A percentile compares a stretch with the other conserved stretches of the same genome.
Conservation (phyloP, 2,888 invertebrate genomes). For the Agonopterix arenella region DNA sequence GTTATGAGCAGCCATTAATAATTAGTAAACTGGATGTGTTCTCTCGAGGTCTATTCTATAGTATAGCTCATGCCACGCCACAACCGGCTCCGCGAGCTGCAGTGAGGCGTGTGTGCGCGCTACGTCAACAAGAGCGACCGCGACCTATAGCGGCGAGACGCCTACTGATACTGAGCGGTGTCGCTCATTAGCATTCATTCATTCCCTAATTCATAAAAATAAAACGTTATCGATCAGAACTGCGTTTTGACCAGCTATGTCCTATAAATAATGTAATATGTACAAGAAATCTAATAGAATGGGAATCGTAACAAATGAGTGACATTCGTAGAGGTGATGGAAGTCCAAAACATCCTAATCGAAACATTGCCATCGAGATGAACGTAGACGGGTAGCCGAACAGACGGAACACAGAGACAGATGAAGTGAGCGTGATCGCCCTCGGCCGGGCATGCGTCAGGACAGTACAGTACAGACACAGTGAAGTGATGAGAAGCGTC, state of each 20-base stretch:
- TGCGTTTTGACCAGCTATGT: conserved; percentile 44
- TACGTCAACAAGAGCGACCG: conserved; percentile 44
- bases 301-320: conserved; percentile 69
- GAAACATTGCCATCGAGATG: conserved; percentile 69
- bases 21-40: conserved; percentile 45
- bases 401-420: conserved; percentile 72
- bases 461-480: conserved; percentile 74
- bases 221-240: conserved; percentile 36
- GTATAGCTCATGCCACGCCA: conserved; percentile 43
- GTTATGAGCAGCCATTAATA: conserved; percentile 67
- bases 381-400: conserved; percentile 67
- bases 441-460: conserved; percentile 74
- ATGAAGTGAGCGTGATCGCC: conserved; percentile 76
- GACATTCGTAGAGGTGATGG: conserved; percentile 67
- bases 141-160: conserved; percentile 32
- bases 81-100: conserved; percentile 28
- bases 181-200: conserved; percentile 27
- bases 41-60: conserved; percentile 35
- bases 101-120: conserved; percentile 22
- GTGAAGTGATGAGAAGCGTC: conserved; percentile 76
- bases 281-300: conserved; percentile 73
- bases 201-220: conserved; percentile 39
- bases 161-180: conserved; percentile 11
- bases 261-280: conserved; percentile 57
- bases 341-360: conserved; percentile 62